Evolutionary conservation across 2,113 vertebrate genomes (phyloP).

Genomic region (Chamaea fasciata): DNA sequence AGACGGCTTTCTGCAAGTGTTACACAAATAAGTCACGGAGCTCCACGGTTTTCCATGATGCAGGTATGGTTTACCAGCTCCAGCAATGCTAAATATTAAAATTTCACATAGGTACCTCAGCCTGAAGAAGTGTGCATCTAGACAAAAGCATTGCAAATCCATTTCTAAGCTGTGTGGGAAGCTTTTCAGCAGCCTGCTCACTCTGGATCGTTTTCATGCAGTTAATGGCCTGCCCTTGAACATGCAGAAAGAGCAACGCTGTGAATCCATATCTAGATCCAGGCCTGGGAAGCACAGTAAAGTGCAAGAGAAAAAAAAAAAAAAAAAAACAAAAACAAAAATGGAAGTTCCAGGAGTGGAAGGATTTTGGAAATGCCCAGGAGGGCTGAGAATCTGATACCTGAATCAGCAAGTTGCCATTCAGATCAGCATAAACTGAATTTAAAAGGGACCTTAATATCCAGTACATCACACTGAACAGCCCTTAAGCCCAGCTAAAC

Average conservation of each 20-base stretch:
- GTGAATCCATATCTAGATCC: not conserved
- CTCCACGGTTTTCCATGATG: not conserved
- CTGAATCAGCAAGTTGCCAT: not conserved
- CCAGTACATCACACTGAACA: not conserved
- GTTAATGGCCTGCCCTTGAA: not conserved
- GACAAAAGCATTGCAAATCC: not conserved
- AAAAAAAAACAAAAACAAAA: not conserved
- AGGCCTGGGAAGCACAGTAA: not conserved
- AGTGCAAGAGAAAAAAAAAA: not conserved
- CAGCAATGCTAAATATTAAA: not conserved
- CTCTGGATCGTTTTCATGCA: not conserved
- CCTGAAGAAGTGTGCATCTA: not conserved
- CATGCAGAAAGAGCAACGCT: not conserved
- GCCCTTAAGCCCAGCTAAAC: not conserved
- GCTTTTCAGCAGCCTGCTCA: slow-evolving; percentile 1
- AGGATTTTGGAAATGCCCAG: not conserved
- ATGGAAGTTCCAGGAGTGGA: not conserved
- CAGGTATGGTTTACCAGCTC: not conserved
- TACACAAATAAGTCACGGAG: not conserved
- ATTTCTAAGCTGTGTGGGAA: not conserved
- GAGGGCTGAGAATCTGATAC: not conserved
- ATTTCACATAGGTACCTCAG: not conserved
- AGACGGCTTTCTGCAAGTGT: not conserved
- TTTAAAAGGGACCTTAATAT: not conserved
- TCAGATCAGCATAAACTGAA: not conserved